Evolutionary conservation across 2,113 vertebrate species (phyloP).

Genomic region (Dicentrarchus labrax): DNA sequence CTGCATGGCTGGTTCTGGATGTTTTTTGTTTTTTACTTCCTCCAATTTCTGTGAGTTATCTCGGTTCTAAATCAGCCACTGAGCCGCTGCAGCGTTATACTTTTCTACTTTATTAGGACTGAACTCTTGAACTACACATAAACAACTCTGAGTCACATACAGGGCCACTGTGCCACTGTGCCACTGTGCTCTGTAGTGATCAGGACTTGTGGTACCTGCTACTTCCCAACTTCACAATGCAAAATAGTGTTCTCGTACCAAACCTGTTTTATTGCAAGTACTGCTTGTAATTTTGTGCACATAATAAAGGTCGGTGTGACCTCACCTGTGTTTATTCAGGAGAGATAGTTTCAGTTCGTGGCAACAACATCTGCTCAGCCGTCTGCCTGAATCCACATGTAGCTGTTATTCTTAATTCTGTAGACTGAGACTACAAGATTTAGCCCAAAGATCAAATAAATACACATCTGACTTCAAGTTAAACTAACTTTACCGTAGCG

Average conservation of each 20-base stretch:
- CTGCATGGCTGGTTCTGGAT: not conserved
- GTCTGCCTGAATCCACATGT: slow-evolving; percentile 15
- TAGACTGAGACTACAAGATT: slow-evolving; percentile 1
- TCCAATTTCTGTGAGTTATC: not conserved
- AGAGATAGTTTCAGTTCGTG: not conserved
- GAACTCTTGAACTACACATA: not conserved
- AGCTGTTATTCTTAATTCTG: slow-evolving; percentile 21
- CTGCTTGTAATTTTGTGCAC: not conserved
- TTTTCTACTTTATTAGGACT: not conserved
- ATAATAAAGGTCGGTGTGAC: slow-evolving; percentile 12
- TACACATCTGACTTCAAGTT: not conserved
- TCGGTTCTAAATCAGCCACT: not conserved
- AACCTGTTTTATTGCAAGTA: not conserved
- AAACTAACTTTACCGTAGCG: slow-evolving; percentile 26
- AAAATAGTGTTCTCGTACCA: not conserved
- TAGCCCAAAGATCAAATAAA: slow-evolving; percentile 55
- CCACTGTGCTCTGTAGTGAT: not conserved
- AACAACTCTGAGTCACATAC: not conserved
- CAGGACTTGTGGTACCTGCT: not conserved
- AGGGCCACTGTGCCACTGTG: too few species aligned
- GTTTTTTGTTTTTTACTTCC: slow-evolving; percentile 13
- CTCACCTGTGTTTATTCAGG: slow-evolving; percentile 15
- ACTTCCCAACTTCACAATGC: not conserved
- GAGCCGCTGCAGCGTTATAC: too few species aligned
- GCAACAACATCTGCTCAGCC: slow-evolving; percentile 27